These are phyloP conservation scores for Gymnopithys bicolor DNA, from an alignment of 2,797 vertebrate genomes.

Conservation along the genomic window DNA sequence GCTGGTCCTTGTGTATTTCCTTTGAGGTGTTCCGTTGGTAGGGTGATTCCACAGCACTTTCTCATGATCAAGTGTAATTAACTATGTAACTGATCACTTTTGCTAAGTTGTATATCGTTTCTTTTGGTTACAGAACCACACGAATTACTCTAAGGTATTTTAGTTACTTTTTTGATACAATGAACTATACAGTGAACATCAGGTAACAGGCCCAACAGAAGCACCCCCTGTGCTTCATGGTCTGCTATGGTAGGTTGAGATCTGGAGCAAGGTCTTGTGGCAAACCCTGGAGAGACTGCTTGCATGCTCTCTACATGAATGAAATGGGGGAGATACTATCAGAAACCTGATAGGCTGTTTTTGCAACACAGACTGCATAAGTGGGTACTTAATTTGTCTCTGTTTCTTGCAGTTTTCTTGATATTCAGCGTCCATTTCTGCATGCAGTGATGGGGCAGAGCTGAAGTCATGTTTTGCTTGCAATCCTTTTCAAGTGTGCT, in stretches of 20 bases:
- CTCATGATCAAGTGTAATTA: neutral
- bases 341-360: neutral
- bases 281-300: neutral
- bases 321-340: neutral
- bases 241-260: neutral
- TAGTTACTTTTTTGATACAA: neutral
- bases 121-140: neutral
- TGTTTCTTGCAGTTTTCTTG: neutral
- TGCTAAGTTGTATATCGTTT: neutral
- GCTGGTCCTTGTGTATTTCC: neutral
- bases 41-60: neutral
- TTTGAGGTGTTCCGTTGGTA: neutral
- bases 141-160: neutral
- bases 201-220: neutral
- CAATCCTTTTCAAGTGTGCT: neutral
- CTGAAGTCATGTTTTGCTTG: neutral
- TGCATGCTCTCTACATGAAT: neutral
- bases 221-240: neutral
- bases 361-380: neutral
- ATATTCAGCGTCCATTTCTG: neutral
- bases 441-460: neutral
- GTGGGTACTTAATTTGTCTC: neutral
- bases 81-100: neutral
- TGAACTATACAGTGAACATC: neutral
- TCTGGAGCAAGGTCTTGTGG: neutral